A percentile compares a stretch with the other conserved stretches of the same genome.
Conservation (phyloP, 2,888 invertebrate species). For the Drosophila sordidula region DNA sequence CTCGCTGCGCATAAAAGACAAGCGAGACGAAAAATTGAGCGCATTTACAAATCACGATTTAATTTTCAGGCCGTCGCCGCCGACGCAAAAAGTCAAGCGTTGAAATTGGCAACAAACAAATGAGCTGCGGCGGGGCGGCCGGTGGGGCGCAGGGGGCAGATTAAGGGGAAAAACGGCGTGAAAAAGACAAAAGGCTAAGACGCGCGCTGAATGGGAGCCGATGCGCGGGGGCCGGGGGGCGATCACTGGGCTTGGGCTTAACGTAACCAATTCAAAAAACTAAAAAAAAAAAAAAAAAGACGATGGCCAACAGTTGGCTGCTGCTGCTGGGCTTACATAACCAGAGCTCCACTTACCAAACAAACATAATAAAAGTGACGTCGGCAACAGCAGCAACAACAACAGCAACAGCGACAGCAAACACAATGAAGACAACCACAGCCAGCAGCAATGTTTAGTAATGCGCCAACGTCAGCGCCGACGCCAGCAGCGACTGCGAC, state of each 20-base stretch:
- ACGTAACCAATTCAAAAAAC: constrained; percentile 47
- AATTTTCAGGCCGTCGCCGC: constrained; percentile 67
- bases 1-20: constrained; percentile 23
- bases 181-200: constrained; percentile 74
- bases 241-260: constrained; percentile 27
- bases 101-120: constrained; percentile 81
- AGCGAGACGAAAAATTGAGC: constrained; percentile 71
- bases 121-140: constrained; percentile 32
- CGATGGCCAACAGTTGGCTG: constrained; percentile 63
- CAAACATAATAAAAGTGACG: constrained; percentile 76
- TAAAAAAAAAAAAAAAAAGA: constrained; percentile 10
- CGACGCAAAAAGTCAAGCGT: constrained; percentile 71
- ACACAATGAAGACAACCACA: constrained; percentile 19
- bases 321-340: constrained; percentile 61
- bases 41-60: constrained; percentile 82
- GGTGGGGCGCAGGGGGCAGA: background rate
- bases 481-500: constrained; percentile 20
- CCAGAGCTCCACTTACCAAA: constrained; percentile 75
- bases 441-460: constrained; percentile 58
- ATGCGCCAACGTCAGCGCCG: constrained; percentile 38
- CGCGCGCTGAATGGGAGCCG: constrained; percentile 10
- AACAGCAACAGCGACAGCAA: constrained; percentile 21
- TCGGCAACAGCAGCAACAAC: constrained; percentile 32
- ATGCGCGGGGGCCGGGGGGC: constrained; percentile 2
- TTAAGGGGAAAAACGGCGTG: constrained; percentile 47